Percentiles rank a stretch among this genome's conserved stretches.
These are phyloP conservation scores for Willisornis vidua DNA, from an alignment of 2,113 vertebrate species.

Conservation along the genomic window DNA sequence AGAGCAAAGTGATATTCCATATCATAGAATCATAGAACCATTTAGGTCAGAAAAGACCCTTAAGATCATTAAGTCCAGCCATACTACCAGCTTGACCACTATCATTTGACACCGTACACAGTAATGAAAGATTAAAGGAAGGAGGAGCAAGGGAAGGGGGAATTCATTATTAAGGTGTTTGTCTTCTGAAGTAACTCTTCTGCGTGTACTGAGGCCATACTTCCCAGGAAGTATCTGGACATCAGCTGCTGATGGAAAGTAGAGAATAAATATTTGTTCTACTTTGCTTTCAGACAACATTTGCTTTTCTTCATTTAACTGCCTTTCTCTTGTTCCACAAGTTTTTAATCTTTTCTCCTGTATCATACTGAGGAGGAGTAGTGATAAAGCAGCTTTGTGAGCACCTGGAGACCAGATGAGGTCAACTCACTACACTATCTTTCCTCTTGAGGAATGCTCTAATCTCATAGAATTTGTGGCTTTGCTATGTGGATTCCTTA, in stretches of 20 bases:
- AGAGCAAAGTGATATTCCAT: background rate
- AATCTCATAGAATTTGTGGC: background rate
- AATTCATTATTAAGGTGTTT: background rate
- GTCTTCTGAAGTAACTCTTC: background rate
- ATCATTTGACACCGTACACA: background rate
- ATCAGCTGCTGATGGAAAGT: background rate
- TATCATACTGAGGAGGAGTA: background rate
- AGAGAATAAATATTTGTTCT: background rate
- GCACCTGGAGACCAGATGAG: background rate
- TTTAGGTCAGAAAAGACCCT: background rate
- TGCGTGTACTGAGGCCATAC: background rate
- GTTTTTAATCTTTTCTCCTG: background rate
- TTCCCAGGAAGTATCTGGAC: background rate
- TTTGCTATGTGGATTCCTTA: background rate
- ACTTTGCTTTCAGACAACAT: background rate
- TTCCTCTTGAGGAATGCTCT: background rate
- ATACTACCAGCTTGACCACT: no score
- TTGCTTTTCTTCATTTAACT: background rate
- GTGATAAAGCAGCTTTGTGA: background rate
- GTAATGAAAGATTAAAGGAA: background rate
- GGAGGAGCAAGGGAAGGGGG: accelerated
- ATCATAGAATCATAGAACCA: background rate
- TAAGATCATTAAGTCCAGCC: background rate
- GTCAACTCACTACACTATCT: background rate
- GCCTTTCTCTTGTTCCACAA: background rate